These are phyloP conservation scores for Scrobipalpa costella DNA, from an alignment of 2,888 invertebrate genomes.

Conservation along the genomic window DNA sequence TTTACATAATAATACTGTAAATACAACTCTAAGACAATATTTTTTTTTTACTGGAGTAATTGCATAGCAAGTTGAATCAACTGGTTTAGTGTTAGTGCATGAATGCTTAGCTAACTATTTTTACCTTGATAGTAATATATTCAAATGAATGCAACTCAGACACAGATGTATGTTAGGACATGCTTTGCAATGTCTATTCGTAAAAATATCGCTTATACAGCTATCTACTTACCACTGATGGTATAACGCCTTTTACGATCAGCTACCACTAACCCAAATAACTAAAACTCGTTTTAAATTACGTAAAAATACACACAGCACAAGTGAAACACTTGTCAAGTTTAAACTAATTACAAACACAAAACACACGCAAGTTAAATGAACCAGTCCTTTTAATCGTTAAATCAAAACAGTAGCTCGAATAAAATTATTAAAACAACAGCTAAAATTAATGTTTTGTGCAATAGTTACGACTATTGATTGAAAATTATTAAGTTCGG, in stretches of 20 bases:
- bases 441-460: background rate
- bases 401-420: background rate
- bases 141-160: background rate
- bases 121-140: background rate
- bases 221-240: background rate
- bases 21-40: no score
- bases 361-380: background rate
- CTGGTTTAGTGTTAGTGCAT: background rate
- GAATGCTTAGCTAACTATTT: background rate
- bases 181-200: background rate
- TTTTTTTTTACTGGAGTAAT: no score
- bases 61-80: background rate
- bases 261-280: conserved; percentile 2
- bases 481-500: background rate
- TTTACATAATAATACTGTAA: no score
- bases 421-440: background rate
- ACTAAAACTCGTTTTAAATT: background rate
- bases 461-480: conserved; percentile 2
- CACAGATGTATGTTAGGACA: background rate
- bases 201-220: background rate
- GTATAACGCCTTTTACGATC: conserved; percentile 5
- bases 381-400: background rate
- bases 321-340: background rate
- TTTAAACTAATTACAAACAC: background rate
- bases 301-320: background rate